Percentiles rank a stretch among this genome's conserved stretches.
Conservation (phyloP, 2,113 vertebrate genomes). For the Typhlomys cinereus region DNA sequence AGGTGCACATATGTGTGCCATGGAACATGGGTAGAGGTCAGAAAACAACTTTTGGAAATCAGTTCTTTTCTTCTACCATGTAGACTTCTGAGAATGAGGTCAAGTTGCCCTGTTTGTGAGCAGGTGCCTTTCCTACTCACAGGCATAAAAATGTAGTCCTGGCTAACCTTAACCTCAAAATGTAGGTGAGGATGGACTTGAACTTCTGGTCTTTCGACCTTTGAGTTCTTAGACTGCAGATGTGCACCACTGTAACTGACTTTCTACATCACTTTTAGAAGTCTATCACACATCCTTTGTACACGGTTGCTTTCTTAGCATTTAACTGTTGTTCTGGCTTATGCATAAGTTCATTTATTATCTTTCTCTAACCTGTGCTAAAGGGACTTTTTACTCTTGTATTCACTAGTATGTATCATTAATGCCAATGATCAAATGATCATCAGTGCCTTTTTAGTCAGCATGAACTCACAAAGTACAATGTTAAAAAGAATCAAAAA, state of each 20-base stretch:
- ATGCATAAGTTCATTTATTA: constrained; percentile 39
- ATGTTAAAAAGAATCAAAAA: not conserved
- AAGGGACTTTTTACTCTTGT: constrained; percentile 45
- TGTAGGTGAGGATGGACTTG: not conserved
- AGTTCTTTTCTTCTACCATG: too few species aligned
- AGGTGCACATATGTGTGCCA: too few species aligned
- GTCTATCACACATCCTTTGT: not conserved
- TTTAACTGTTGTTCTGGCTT: too few species aligned
- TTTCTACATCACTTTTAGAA: not conserved
- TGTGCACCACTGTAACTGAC: not conserved
- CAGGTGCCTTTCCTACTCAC: too few species aligned
- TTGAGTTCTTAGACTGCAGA: too few species aligned
- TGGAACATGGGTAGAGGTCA: too few species aligned
- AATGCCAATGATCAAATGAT: too few species aligned
- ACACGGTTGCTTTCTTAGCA: not conserved
- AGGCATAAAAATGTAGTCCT: too few species aligned
- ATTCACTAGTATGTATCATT: not conserved
- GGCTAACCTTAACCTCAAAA: not conserved
- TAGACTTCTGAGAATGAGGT: too few species aligned
- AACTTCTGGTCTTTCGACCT: not conserved
- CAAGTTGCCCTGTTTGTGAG: too few species aligned
- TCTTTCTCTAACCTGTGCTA: constrained; percentile 3
- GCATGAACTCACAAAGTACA: constrained; percentile 12
- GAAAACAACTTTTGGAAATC: too few species aligned
- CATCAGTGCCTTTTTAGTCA: constrained; percentile 38